A percentile compares a stretch with the other conserved stretches of the same genome.
Evolutionary conservation across 2,888 invertebrate genomes (phyloP).

Genomic region (Drosophila mercatorum): DNA sequence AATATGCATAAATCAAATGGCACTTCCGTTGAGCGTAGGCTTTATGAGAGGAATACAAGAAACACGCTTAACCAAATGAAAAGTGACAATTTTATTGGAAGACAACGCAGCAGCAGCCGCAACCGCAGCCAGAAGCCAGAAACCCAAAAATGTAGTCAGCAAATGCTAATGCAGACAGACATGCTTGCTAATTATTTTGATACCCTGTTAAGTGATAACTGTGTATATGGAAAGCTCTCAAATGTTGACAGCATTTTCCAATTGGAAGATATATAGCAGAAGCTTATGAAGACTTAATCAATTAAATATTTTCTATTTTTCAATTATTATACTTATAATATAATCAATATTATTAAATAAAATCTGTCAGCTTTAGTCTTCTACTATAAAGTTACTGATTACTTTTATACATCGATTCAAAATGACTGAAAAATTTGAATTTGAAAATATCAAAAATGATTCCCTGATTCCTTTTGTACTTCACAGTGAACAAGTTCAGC

Average conservation of each 20-base stretch:
- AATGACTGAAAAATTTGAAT: too few species aligned
- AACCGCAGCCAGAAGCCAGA: neutral
- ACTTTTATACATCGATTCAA: too few species aligned
- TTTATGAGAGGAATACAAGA: slow-evolving; percentile 21
- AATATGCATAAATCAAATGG: slow-evolving; percentile 75
- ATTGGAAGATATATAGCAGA: too few species aligned
- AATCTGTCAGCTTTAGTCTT: neutral
- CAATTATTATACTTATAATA: too few species aligned
- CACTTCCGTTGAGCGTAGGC: slow-evolving; percentile 70
- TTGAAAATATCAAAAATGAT: too few species aligned
- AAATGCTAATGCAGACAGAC: slow-evolving; percentile 48
- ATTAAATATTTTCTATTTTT: too few species aligned
- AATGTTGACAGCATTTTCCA: too few species aligned
- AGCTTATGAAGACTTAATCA: too few species aligned
- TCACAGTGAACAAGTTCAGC: too few species aligned
- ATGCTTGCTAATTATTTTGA: slow-evolving; percentile 36
- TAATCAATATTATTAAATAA: too few species aligned
- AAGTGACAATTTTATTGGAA: slow-evolving; percentile 79
- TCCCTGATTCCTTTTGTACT: too few species aligned
- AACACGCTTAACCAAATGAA: slow-evolving; percentile 47
- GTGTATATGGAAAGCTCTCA: neutral
- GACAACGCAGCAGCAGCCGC: slow-evolving; percentile 27
- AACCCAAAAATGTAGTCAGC: slow-evolving; percentile 23
- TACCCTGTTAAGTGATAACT: slow-evolving; percentile 12
- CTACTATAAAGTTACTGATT: too few species aligned